Conservation (phyloP, 2,113 vertebrate species). For the Pituophis catenifer region DNA sequence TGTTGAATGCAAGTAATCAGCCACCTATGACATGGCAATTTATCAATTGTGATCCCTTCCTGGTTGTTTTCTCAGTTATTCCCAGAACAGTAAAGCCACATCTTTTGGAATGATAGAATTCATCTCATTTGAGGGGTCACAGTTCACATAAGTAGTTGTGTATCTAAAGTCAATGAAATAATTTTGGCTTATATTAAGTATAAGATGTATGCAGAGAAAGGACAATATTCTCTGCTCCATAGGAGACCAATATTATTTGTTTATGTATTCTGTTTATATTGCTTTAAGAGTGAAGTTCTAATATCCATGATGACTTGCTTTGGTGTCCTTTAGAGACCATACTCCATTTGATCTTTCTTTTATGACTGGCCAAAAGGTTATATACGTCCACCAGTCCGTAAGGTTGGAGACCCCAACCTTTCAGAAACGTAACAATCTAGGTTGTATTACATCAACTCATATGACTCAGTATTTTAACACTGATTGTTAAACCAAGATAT, state of each 20-base stretch:
- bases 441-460: neutral
- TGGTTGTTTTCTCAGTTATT: neutral
- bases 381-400: neutral
- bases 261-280: neutral
- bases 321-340: neutral
- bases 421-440: neutral
- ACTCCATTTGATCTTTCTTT: neutral
- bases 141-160: neutral
- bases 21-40: neutral
- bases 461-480: neutral
- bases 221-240: neutral
- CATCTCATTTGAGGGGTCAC: neutral
- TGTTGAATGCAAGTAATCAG: neutral
- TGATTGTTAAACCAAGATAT: neutral
- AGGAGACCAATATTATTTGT: neutral
- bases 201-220: neutral
- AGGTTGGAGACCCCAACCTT: neutral
- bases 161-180: neutral
- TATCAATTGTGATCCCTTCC: too few species aligned
- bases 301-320: neutral
- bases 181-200: neutral
- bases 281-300: neutral
- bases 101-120: neutral
- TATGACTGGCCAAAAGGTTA: neutral
- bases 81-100: neutral